phyloP scores from a whole-genome alignment of 2,888 invertebrate species.

The Drosophila nr. perissopoda region DNA sequence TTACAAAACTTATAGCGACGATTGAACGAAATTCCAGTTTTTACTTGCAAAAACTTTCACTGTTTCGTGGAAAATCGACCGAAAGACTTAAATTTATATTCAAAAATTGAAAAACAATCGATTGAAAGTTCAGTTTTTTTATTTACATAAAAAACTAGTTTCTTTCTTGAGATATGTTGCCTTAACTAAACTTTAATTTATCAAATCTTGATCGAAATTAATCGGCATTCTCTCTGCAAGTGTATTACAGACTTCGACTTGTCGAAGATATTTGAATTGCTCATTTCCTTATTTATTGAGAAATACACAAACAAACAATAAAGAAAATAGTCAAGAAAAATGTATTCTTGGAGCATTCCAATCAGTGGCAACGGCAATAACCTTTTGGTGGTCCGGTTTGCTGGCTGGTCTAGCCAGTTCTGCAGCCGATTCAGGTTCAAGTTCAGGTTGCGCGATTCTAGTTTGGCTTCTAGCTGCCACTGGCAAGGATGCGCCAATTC shows the following conservation, averaged over 20 bases:
- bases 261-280: slow-evolving; percentile 34
- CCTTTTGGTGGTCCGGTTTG: slow-evolving; percentile 58
- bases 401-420: slow-evolving; percentile 52
- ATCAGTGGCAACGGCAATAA: slow-evolving; percentile 44
- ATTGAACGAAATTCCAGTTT: slow-evolving; percentile 49
- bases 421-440: slow-evolving; percentile 43
- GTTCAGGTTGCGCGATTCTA: slow-evolving; percentile 26
- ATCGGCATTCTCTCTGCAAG: slow-evolving; percentile 38
- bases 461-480: slow-evolving; percentile 12
- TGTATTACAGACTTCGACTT: slow-evolving; percentile 49
- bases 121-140: slow-evolving; percentile 45
- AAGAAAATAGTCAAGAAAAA: slow-evolving; percentile 34
- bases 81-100: not conserved
- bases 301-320: slow-evolving; percentile 55
- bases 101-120: not conserved
- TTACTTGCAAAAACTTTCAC: slow-evolving; percentile 46
- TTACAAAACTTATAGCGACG: not conserved
- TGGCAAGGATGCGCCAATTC: slow-evolving; percentile 46
- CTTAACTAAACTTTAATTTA: not conserved
- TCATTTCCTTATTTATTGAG: slow-evolving; percentile 65
- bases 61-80: slow-evolving; percentile 30
- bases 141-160: slow-evolving; percentile 15
- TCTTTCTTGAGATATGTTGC: slow-evolving; percentile 29
- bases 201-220: not conserved
- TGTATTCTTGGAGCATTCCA: slow-evolving; percentile 31